These are phyloP conservation scores for Drosophila crucigera DNA, from an alignment of 2,888 invertebrate genomes.

Conservation along the genomic window DNA sequence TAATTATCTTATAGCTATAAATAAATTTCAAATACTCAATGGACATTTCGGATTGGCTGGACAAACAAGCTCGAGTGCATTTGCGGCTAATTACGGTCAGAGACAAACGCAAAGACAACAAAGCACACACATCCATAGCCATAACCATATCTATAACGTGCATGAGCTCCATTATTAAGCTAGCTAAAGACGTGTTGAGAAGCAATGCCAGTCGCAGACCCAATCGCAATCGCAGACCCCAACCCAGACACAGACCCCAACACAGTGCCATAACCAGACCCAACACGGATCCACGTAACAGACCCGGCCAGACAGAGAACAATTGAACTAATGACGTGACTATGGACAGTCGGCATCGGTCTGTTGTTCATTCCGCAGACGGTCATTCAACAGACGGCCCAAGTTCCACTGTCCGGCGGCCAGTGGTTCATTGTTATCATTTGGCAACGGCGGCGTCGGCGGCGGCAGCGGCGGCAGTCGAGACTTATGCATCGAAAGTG, in stretches of 20 bases:
- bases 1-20: not conserved
- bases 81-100: conserved; percentile 42
- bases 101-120: conserved; percentile 23
- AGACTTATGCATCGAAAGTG: conserved; percentile 85
- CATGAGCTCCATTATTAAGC: conserved; percentile 65
- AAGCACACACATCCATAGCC: conserved; percentile 23
- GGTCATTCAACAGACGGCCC: conserved; percentile 32
- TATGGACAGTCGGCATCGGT: conserved; percentile 69
- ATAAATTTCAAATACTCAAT: not conserved
- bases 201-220: conserved; percentile 31
- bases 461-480: not conserved
- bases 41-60: not conserved
- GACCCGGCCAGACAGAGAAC: conserved; percentile 57
- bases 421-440: conserved; percentile 71
- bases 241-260: conserved; percentile 20
- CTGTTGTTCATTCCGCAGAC: conserved; percentile 22
- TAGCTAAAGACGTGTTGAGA: conserved; percentile 75
- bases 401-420: conserved; percentile 33
- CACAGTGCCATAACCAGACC: conserved; percentile 31
- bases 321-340: conserved; percentile 79
- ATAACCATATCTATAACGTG: conserved; percentile 63
- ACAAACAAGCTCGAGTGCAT: conserved; percentile 28
- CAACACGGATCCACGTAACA: conserved; percentile 40
- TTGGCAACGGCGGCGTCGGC: conserved; percentile 54
- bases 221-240: conserved; percentile 13